Evolutionary conservation across 2,113 vertebrate genomes (phyloP), one percentile per base, ranked within the genome.

Genomic region (Zeus faber): DNA sequence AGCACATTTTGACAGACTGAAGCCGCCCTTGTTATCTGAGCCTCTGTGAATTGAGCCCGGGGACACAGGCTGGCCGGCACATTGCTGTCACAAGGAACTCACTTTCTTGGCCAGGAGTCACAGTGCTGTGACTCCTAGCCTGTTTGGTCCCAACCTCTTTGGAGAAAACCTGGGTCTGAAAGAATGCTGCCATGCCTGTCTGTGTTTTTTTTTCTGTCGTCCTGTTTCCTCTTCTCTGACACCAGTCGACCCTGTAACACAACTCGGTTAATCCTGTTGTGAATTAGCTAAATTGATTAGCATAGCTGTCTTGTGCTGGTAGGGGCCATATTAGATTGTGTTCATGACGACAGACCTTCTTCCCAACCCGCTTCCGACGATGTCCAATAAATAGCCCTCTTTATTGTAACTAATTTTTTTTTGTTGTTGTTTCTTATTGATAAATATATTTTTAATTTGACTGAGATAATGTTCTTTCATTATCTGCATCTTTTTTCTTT

Each of bases 111-210:
- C n/a, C n/a, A n/a, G 11, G 31, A 14, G 33, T 37, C 33, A 37
- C 5, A 37, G 5, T 11, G 33, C n/a, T 37, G 33, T 37, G 33
- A 37, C 33, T 37, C 11, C 33, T 5, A 14, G 11, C n/a, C 11
- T 23, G 11, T 23, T 46, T 7, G 20, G 6, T 21, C 41, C 16
- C 31, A 8, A 33, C 13, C 31, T 41, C 33, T 37, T 37, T 53
- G 46, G 33, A 37, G 24, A 27, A 49, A 56, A 49, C 45, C 2
- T 18, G 25, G 18, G 24, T 31, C 58, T 6, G 3, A 20, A n/a
- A 54, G 54, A 67, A 58, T 62, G 74, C 7, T 55, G 58, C 29
- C 49, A 22, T 14, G 64, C 39, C 65, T 56, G 62, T 58, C 39
- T 48, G 14, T 37, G 4, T 6, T n/a, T 33, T 29, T 6, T 25